phyloP scores from a whole-genome alignment of 1,140 invertebrate species.

The Bombus pascuorum region DNA sequence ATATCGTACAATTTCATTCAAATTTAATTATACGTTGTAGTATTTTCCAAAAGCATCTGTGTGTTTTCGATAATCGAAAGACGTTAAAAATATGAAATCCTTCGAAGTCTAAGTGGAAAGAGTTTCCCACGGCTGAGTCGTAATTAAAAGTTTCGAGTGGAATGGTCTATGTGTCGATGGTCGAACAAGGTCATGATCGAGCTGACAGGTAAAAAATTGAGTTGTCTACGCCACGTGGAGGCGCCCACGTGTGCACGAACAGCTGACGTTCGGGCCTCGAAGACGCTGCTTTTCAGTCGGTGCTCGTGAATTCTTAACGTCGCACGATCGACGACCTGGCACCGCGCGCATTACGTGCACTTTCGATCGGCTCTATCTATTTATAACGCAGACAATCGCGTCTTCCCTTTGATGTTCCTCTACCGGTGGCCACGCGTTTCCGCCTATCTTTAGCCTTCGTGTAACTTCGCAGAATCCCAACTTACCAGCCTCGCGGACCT shows the following conservation, averaged over 20 bases:
- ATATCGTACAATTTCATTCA: too few relatives aligned
- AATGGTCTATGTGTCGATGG: neutral
- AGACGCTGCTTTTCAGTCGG: constrained; percentile 16
- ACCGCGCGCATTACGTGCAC: constrained; percentile 45
- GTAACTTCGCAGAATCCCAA: neutral
- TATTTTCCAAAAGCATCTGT: too few relatives aligned
- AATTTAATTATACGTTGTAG: too few relatives aligned
- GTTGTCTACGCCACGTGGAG: constrained; percentile 4
- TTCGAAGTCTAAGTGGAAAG: too few relatives aligned
- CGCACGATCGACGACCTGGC: constrained; percentile 43
- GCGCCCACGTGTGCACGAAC: constrained; percentile 34
- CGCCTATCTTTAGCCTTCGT: constrained; percentile 55
- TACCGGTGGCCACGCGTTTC: constrained; percentile 54
- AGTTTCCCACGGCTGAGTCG: too few relatives aligned
- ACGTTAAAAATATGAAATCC: too few relatives aligned
- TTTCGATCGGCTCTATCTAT: constrained; percentile 61
- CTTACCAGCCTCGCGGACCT: neutral
- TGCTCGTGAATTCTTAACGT: constrained; percentile 55
- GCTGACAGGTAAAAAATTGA: neutral
- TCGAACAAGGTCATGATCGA: neutral
- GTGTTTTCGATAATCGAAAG: too few relatives aligned
- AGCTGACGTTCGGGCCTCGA: constrained; percentile 19
- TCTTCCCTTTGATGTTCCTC: constrained; percentile 55
- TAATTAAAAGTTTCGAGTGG: too few relatives aligned
- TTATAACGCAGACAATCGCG: constrained; percentile 63